These are phyloP conservation scores for Chromobotia macracanthus DNA, from an alignment of 2,797 vertebrate genomes.

Conservation along the genomic window DNA sequence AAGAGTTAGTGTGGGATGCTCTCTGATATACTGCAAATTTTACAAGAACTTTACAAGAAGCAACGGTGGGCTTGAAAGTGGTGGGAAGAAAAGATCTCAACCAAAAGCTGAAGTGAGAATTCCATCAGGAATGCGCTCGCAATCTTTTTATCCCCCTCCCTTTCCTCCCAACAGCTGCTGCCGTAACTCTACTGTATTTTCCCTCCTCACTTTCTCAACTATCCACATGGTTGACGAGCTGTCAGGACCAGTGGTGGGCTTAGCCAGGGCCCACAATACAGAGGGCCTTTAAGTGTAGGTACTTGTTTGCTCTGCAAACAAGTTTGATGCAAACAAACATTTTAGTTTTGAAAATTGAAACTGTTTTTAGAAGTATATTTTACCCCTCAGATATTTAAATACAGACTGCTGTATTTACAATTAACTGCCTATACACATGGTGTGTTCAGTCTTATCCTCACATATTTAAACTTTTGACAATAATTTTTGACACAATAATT, in stretches of 20 bases:
- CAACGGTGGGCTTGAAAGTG: slow-evolving; percentile 77
- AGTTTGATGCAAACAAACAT: not conserved
- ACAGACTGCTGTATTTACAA: too few relatives aligned
- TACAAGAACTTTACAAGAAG: slow-evolving; percentile 82
- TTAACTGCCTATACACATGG: too few relatives aligned
- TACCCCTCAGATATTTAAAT: too few relatives aligned
- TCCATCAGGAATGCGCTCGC: slow-evolving; percentile 82
- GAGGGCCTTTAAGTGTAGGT: not conserved
- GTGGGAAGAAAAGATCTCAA: slow-evolving; percentile 84
- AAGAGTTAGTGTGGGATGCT: slow-evolving; percentile 73
- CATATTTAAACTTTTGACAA: too few relatives aligned
- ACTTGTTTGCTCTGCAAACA: not conserved
- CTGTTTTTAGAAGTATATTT: too few relatives aligned
- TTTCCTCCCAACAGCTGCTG: slow-evolving; percentile 83
- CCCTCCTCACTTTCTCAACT: slow-evolving; percentile 56
- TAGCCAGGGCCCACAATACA: not conserved
- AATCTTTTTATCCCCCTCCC: slow-evolving; percentile 64
- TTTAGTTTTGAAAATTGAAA: too few relatives aligned
- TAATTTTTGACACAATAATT: too few relatives aligned
- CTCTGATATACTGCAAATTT: slow-evolving; percentile 81
- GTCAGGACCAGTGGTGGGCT: slow-evolving; percentile 55
- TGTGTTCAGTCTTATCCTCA: too few relatives aligned
- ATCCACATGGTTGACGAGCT: slow-evolving; percentile 56
- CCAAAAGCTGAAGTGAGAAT: slow-evolving; percentile 87
- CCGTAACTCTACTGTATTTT: slow-evolving; percentile 71